These are phyloP conservation scores for Drosophila pullipes DNA, from an alignment of 2,888 invertebrate genomes.

Conservation along the genomic window DNA sequence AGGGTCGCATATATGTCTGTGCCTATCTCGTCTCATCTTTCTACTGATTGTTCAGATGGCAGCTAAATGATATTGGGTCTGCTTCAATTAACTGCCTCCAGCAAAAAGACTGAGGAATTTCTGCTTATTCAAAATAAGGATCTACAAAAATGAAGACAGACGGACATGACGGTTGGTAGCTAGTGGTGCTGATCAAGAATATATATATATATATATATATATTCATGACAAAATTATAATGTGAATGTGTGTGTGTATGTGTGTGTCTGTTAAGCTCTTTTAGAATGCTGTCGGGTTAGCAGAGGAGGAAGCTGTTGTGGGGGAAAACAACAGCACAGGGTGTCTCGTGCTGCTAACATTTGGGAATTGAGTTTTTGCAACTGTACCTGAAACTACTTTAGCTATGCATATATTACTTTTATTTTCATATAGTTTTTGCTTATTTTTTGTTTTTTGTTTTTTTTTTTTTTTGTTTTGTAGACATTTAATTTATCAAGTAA, in stretches of 20 bases:
- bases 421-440: constrained; percentile 6
- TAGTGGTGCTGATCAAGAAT: background rate
- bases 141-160: background rate
- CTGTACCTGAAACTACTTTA: constrained; percentile 58
- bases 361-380: constrained; percentile 25
- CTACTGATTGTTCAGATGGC: background rate
- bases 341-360: constrained; percentile 24
- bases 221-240: background rate
- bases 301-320: constrained; percentile 1
- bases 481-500: constrained; percentile 30
- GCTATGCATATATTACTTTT: constrained; percentile 48
- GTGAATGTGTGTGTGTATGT: constrained; percentile 9
- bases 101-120: background rate
- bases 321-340: constrained; percentile 33
- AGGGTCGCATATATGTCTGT: background rate
- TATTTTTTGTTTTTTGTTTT: constrained; percentile 5
- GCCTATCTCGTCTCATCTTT: background rate
- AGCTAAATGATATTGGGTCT: no score
- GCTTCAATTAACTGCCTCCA: no score
- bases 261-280: constrained; percentile 48
- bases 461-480: constrained; percentile 18
- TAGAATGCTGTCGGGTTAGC: constrained; percentile 27
- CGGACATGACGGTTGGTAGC: background rate
- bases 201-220: background rate
- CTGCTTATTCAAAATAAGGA: background rate